phyloP scores from a whole-genome alignment of 2,888 invertebrate genomes.

The Orgyia antiqua region DNA sequence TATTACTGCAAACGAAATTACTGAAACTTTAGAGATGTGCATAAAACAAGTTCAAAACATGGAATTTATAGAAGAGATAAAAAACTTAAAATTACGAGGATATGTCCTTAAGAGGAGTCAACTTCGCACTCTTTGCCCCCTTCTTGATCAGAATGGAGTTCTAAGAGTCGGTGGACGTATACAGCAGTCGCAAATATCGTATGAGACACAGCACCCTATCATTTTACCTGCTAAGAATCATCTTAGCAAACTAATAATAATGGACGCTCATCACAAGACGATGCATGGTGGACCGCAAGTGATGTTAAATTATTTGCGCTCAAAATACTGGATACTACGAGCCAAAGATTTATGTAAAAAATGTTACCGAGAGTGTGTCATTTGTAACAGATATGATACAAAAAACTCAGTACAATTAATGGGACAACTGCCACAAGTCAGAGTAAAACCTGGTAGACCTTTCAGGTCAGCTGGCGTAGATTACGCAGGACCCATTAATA shows the following conservation, averaged over 20 bases:
- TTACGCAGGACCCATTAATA: not conserved
- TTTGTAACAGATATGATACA: not conserved
- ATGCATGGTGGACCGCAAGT: constrained; percentile 4
- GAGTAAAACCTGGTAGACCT: not conserved
- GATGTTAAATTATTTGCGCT: not conserved
- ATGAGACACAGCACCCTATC: constrained; percentile 3
- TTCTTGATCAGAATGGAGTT: not conserved
- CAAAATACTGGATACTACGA: constrained; percentile 4
- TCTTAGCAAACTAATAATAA: constrained; percentile 1
- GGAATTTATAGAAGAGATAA: constrained; percentile 4
- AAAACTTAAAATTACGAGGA: not conserved
- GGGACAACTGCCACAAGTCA: constrained; percentile 1
- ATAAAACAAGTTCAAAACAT: constrained; percentile 4
- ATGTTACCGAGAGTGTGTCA: not conserved
- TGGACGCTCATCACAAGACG: constrained; percentile 1
- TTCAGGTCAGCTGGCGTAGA: not conserved
- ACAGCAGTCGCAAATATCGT: not conserved
- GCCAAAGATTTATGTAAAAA: not conserved
- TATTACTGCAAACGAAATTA: not conserved
- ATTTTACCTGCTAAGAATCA: constrained; percentile 1
- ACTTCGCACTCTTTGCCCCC: constrained; percentile 1
- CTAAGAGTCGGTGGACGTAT: constrained; percentile 6
- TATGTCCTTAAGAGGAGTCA: not conserved
- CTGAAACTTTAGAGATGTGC: constrained; percentile 2
- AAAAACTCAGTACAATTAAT: not conserved